Evolutionary conservation across 1,140 invertebrate species (phyloP).

Genomic region (Zophobas morio): DNA sequence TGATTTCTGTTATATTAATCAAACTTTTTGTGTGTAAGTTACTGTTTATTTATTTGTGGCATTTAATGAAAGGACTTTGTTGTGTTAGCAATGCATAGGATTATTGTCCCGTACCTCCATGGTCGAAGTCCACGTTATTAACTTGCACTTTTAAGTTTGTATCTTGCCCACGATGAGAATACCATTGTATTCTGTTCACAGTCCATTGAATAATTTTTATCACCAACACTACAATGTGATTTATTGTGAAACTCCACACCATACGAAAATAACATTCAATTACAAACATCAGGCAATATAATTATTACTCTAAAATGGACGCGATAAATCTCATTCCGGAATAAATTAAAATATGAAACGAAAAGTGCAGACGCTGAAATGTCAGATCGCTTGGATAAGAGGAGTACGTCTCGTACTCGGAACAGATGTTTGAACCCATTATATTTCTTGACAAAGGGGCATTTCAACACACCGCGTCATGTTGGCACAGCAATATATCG

Average conservation of each 20-base stretch:
- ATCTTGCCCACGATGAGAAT: slow-evolving; percentile 9
- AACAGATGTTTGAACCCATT: slow-evolving; percentile 46
- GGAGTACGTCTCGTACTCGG: slow-evolving; percentile 10
- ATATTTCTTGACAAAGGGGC: slow-evolving; percentile 39
- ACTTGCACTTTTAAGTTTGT: neutral
- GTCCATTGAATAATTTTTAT: slow-evolving; percentile 38
- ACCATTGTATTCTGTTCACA: slow-evolving; percentile 22
- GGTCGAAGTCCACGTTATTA: no score
- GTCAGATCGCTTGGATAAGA: slow-evolving; percentile 37
- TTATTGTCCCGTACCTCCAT: neutral
- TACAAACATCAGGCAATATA: slow-evolving; percentile 28
- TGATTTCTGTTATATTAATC: no score
- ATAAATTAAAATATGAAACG: slow-evolving; percentile 47
- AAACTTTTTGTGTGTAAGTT: no score
- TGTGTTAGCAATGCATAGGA: neutral
- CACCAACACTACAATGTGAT: slow-evolving; percentile 29
- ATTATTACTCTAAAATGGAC: slow-evolving; percentile 20
- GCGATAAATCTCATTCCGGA: slow-evolving; percentile 27
- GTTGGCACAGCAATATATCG: slow-evolving; percentile 45
- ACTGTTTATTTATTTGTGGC: no score
- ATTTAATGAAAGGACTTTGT: neutral
- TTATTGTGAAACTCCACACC: slow-evolving; percentile 24
- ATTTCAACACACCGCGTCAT: slow-evolving; percentile 39
- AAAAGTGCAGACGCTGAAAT: slow-evolving; percentile 30
- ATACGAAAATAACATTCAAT: slow-evolving; percentile 42